These are phyloP conservation scores for Pseudopodoces humilis DNA, from an alignment of 2,113 vertebrate genomes.

Conservation along the genomic window DNA sequence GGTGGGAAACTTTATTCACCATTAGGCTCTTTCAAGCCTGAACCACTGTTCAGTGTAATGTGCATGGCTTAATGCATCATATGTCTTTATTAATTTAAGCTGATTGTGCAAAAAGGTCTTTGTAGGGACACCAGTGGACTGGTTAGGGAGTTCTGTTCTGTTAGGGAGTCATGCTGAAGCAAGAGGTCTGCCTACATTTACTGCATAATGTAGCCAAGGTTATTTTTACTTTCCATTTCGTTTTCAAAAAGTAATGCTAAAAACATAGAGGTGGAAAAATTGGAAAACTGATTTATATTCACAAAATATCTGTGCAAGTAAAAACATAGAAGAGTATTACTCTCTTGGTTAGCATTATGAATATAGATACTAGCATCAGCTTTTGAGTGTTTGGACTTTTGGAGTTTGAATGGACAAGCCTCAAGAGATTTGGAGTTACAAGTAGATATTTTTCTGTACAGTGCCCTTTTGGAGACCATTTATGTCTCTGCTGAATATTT, in stretches of 20 bases:
- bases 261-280: not conserved
- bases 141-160: no score
- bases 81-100: constrained; percentile 53
- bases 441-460: not conserved
- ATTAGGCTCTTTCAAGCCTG: constrained; percentile 44
- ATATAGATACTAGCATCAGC: not conserved
- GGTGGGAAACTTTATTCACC: constrained; percentile 46
- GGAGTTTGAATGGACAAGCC: not conserved
- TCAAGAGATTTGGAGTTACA: not conserved
- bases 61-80: constrained; percentile 28
- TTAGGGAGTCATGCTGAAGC: not conserved
- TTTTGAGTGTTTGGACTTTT: not conserved
- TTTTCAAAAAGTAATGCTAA: constrained; percentile 14
- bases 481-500: not conserved
- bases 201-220: not conserved
- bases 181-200: not conserved
- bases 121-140: not conserved
- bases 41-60: not conserved
- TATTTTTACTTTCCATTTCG: not conserved
- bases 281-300: not conserved
- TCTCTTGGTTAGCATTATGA: not conserved
- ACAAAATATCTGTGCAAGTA: not conserved
- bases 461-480: not conserved
- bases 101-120: constrained; percentile 36
- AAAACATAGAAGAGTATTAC: not conserved